These are phyloP conservation scores for Aphidius gifuensis DNA, from an alignment of 1,140 invertebrate species.

Conservation along the genomic window DNA sequence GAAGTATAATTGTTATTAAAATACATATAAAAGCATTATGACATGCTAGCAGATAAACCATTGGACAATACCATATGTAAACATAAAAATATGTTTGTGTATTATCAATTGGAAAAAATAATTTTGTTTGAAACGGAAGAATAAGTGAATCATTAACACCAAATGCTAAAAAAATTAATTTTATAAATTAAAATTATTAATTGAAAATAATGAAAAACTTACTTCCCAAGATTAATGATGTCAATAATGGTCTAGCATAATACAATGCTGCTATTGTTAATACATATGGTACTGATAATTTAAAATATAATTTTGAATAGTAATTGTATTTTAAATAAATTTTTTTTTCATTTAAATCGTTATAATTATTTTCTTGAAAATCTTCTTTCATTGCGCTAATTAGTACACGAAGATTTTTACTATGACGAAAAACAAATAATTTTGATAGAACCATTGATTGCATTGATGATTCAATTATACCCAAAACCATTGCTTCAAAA, in stretches of 20 bases:
- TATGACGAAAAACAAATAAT: constrained; percentile 29
- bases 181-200: neutral
- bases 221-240: neutral
- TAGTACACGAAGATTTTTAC: constrained; percentile 18
- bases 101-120: constrained; percentile 18
- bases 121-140: constrained; percentile 24
- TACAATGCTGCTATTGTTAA: constrained; percentile 20
- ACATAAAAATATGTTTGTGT: constrained; percentile 22
- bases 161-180: neutral
- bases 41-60: constrained; percentile 25
- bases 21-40: constrained; percentile 26
- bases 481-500: constrained; percentile 29
- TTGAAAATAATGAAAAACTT: neutral
- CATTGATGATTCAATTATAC: constrained; percentile 29
- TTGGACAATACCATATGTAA: constrained; percentile 25
- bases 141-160: constrained; percentile 17
- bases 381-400: constrained; percentile 25
- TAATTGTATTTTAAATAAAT: constrained; percentile 33
- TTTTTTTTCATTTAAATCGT: constrained; percentile 25
- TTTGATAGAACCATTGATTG: constrained; percentile 27
- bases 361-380: constrained; percentile 22
- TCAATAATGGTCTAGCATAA: constrained; percentile 25
- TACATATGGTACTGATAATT: constrained; percentile 26
- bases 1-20: constrained; percentile 25
- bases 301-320: constrained; percentile 29